These are phyloP conservation scores for Magallana gigas DNA, from an alignment of 1,140 invertebrate genomes.

Conservation along the genomic window DNA sequence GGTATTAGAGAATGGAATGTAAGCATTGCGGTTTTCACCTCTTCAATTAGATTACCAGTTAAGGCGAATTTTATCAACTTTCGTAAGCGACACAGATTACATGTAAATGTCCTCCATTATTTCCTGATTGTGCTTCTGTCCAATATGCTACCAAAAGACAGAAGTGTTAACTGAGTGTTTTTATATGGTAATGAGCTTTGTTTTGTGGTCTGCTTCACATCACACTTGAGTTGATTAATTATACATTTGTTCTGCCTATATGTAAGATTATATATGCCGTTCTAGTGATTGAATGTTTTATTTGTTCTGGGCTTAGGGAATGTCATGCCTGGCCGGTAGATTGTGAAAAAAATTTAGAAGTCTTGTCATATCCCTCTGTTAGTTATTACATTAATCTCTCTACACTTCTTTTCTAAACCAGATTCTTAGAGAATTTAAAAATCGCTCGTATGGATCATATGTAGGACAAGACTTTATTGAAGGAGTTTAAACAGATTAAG, in stretches of 20 bases:
- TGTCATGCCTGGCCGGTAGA: conserved; percentile 18
- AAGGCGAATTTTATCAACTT: neutral
- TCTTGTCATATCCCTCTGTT: conserved; percentile 27
- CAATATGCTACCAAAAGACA: neutral
- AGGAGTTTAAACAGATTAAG: conserved; percentile 20
- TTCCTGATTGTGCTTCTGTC: neutral
- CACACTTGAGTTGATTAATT: conserved; percentile 34
- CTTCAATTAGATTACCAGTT: neutral
- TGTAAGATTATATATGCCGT: conserved; percentile 32
- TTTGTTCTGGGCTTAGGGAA: conserved; percentile 35
- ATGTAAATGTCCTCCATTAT: neutral
- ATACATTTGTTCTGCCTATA: conserved; percentile 24
- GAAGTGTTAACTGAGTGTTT: neutral
- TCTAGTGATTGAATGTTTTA: conserved; percentile 24
- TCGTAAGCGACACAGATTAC: neutral
- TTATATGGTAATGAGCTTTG: conserved; percentile 15
- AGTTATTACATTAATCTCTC: conserved; percentile 26
- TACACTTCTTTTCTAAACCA: conserved; percentile 19
- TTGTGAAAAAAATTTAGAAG: conserved; percentile 13
- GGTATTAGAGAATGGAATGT: neutral
- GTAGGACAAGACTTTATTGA: conserved; percentile 21
- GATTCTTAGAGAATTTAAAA: conserved; percentile 26
- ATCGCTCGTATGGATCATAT: conserved; percentile 31
- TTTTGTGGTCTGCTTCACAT: conserved; percentile 25
- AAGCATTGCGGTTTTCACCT: neutral